phyloP scores from a whole-genome alignment of 2,888 invertebrate genomes.

The Meandrusa payeni region DNA sequence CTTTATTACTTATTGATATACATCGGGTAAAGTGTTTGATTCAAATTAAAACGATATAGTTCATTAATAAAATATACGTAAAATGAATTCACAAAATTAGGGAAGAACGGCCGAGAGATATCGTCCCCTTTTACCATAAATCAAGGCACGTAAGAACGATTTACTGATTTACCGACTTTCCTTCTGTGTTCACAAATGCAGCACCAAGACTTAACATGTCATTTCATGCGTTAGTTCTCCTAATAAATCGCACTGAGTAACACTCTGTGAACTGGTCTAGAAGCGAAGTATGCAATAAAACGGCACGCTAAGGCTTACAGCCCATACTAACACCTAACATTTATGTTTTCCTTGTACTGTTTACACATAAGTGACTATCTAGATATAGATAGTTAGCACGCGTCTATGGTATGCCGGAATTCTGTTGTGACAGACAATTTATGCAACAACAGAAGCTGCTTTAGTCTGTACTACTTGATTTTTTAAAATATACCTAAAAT shows the following conservation, averaged over 20 bases:
- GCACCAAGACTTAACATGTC: slow-evolving; percentile 10
- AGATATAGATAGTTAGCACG: no score
- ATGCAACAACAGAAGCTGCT: no score
- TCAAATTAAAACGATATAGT: no score
- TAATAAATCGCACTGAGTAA: slow-evolving; percentile 34
- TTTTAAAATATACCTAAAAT: no score
- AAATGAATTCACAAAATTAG: background rate
- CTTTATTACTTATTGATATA: no score
- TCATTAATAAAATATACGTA: background rate
- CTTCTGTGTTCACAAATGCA: slow-evolving; percentile 32
- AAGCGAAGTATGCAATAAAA: background rate
- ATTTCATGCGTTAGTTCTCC: slow-evolving; percentile 12
- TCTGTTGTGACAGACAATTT: no score
- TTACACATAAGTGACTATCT: no score
- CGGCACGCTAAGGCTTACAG: slow-evolving; percentile 18
- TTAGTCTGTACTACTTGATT: no score
- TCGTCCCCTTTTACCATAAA: slow-evolving; percentile 51
- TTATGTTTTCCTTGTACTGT: no score
- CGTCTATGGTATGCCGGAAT: no score
- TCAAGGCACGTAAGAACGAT: slow-evolving; percentile 59
- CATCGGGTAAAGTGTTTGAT: no score
- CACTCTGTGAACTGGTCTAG: slow-evolving; percentile 29
- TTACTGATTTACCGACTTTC: slow-evolving; percentile 68
- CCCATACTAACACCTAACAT: no score
- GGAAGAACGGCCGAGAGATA: background rate